Evolutionary conservation across 2,797 vertebrate species (phyloP), one percentile per base, ranked within the genome.

Genomic region (Typhlichthys eigenmanni): DNA sequence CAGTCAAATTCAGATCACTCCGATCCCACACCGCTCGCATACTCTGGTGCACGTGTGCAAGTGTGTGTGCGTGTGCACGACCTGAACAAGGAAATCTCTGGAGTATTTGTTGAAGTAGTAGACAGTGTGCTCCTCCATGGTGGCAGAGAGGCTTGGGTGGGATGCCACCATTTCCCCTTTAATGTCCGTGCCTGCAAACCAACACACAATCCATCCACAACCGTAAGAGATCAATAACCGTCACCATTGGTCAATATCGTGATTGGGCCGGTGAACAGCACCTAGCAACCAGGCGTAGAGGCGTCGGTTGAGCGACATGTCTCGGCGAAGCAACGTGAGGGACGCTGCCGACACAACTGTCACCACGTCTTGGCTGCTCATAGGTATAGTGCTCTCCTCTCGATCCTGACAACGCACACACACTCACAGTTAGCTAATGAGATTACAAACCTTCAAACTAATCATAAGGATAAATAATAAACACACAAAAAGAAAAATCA

Each of bases 281-380:
- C 98, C 98, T 84, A 98, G 88, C 11, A 99, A 80, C 98, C 98
- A 99, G 0, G 96, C 96, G 0, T 98, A 99, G 38, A 99, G 92
- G 47, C 97, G 94, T 81, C 98, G 92, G 77, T 99, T 99, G 34
- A 99, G 93, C 43, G 97, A 99, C 98, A 99, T 99, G 82, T 99
- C 98, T 86, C 98, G 94, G 69, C 97, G 95, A 73, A 99, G 92
- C 10, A 99, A 88, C 0, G 96, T 95, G 67, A 98, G 95, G 0
- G 87, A 87, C 19, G 96, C 96, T 0, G 95, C 93, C 5, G 96
- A 94, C 58, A 95, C 93, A 66, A 99, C 73, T 2, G 66, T 79
- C 51, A 94, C 90, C 50, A 96, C 56, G 68, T 97, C 96, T 11
- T 93, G 74, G 2, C 66, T 79, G 61, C 16, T 89, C 58, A 98